Evolutionary conservation across 1,140 invertebrate species (phyloP), one percentile per base, ranked within the genome.

Genomic region (Elymnias hypermnestra): DNA sequence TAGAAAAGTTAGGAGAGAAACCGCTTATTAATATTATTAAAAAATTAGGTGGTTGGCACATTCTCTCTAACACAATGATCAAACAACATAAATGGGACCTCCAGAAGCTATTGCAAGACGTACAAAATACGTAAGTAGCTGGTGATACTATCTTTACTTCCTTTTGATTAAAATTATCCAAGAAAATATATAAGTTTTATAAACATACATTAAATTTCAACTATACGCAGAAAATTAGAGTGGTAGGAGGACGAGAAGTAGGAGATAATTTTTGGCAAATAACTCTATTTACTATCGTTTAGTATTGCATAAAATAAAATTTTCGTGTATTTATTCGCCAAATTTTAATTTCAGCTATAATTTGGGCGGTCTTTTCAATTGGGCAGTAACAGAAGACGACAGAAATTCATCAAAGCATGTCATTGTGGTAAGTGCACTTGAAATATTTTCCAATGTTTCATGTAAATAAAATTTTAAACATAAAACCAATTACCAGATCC

Each of bases 311-410:
- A n/a, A n/a, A n/a, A n/a, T n/a, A n/a, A n/a, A n/a, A n/a, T n/a
- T n/a, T n/a, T n/a, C n/a, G n/a, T n/a, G n/a, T n/a, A n/a, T n/a
- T n/a, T n/a, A n/a, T n/a, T n/a, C n/a, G n/a, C n/a, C n/a, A 29
- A 6, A 53, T 39, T 26, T 12, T 53, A 25, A 48, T 78, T 79
- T 44, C 43, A 89, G 88, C 23, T 96, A 95, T 72, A 95, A 95
- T 67, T 92, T 97, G 68, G 94, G 93, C 1, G 96, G 95, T 13
- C 81, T 98, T 1, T 98, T 99, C 74, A 90, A 92, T 21, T 96
- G 96, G 92, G 93, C 91, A 9, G 95, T 98, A 0, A 94, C 93
- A 3, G 96, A 97, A 76, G 96, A 99, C 72, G 96, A 98, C 66
- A 91, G 92, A 59, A 97, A 98, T 79, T 98, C 96, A 0, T 92